Evolutionary conservation across 2,113 vertebrate genomes (phyloP), one percentile per base, ranked within the genome.

Genomic region (Pandion haliaetus): DNA sequence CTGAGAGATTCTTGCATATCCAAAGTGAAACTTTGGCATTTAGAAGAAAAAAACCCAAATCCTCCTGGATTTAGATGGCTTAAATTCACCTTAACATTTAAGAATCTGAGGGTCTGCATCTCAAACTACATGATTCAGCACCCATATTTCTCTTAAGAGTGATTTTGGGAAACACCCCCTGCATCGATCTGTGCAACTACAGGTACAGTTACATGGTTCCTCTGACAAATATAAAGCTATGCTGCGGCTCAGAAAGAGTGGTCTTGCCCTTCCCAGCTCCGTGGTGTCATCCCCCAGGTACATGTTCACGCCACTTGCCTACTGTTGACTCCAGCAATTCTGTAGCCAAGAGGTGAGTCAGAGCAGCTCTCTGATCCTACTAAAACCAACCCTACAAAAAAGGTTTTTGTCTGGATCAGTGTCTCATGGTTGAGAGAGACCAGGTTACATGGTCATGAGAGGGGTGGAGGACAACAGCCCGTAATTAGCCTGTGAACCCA

Each of bases 381-480:
- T 61, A 20, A 87, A 84, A 62, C 9, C 84, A 49, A 3, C 55
- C 45, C 67, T 81, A 54, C 49, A 61, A 62, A 90, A 90, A 88
- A 54, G 15, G 17, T 6, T 52, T 96, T 90, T 83, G 80, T 80
- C 45, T 73, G 86, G 86, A 61, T 92, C 76, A 80, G 90, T 93
- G 86, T 95, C 88, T 89, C 71, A 38, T 9, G 21, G 47, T 52
- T 78, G 58, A 83, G 21, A 65, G 49, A 79, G 25, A 69, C n/a
- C 45, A 32, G 74, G 62, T 72, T 38, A 36, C 29, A 20, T 9
- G 15, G 14, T 67, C 57, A 31, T 2, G 29, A 69, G 29, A 87
- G 17, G 65, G 34, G 82, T 87, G 82, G 78, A 92, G 62, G 62
- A 80, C 83, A 61, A 79, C 13, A 58, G 45, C 17, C 49, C 45